Percentiles rank a stretch among this genome's conserved stretches.
Evolutionary conservation across 2,113 vertebrate genomes (phyloP).

Genomic region (Lasiurus cinereus): DNA sequence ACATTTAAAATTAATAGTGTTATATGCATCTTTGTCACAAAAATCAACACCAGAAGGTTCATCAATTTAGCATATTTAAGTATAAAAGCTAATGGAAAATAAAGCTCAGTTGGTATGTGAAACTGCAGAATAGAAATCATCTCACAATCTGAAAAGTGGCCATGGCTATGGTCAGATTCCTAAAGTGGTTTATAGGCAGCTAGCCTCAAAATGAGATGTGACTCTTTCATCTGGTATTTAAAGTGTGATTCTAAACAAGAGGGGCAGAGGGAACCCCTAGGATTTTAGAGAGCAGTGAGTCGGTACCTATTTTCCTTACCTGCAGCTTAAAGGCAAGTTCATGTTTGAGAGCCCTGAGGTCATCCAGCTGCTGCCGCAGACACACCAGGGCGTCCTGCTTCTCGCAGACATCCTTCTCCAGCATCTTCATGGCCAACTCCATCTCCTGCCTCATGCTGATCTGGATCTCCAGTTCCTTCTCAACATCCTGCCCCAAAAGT

Average conservation of each 20-base stretch:
- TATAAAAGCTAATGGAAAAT: background rate
- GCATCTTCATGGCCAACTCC: slow-evolving; percentile 99
- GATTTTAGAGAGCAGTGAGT: background rate
- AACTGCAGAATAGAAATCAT: background rate
- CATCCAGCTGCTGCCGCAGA: slow-evolving; percentile 96
- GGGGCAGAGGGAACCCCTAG: background rate
- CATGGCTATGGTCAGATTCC: background rate
- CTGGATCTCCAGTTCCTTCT: slow-evolving; percentile 97
- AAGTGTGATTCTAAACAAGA: background rate
- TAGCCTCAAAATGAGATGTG: background rate
- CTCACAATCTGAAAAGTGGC: background rate
- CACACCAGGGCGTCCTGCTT: slow-evolving; percentile 97
- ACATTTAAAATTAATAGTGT: background rate
- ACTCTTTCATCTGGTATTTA: background rate
- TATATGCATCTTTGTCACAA: background rate
- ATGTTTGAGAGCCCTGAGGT: slow-evolving; percentile 96
- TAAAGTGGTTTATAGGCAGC: background rate
- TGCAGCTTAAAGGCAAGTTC: slow-evolving; percentile 97
- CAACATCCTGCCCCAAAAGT: slow-evolving; percentile 93
- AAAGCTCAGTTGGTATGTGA: background rate
- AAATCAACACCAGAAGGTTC: slow-evolving; percentile 1
- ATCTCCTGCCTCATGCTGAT: slow-evolving; percentile 99
- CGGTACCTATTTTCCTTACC: slow-evolving; percentile 84
- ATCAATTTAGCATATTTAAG: background rate
- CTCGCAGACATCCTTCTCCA: slow-evolving; percentile 98